Base-by-base conservation (phyloP, 2,888 invertebrate genomes). In the Lamellibrachia columna region DNA sequence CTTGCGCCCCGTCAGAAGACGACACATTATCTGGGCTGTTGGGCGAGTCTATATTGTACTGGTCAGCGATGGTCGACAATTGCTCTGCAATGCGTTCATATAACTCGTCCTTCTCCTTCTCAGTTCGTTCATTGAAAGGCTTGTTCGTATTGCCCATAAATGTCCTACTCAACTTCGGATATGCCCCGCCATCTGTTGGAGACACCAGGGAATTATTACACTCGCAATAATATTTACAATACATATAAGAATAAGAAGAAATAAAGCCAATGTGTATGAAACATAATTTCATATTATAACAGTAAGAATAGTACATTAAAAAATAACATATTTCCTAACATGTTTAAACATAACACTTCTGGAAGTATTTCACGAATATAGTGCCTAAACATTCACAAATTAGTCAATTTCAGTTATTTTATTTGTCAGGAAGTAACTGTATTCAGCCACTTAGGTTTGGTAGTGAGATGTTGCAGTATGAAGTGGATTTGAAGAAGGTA, bases 11-110 rank as follows among this genome's bases (percentile, higher is more conserved):
- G n/a, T 75, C 75, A n/a, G 75, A 75, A 4, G 75, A 75, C 15
- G 75, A 75, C 75, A 75, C 22, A 58, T 90, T 92, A 58, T 93
- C 91, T 91, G 92, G 90, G 22, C 93, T 93, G 90, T 90, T 91
- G 22, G 94, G 94, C 7, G 93, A 93, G 40, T 92, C 93, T 28
- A 94, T 40, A 91, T 93, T 93, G 93, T 94, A 94, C 92, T 93
- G 93, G 92, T 94, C 94, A 11, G 94, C 94, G n/a, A 94, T 94
- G 92, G 93, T 92, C 2, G 94, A 94, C 92, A 94, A 94, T 92
- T 94, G 94, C 90, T 94, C 93, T 28, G 94, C 94, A n/a, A 94
- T 94, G 90, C 92, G 93, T 91, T 94, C 94, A 92, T 94, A 94
- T 92, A 94, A 60, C 91, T 94, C 93, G 7, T 94, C 94, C 92